A percentile compares a stretch with the other conserved stretches of the same genome.
phyloP scores from a whole-genome alignment of 2,113 vertebrate species.

The Spea multiplicata region DNA sequence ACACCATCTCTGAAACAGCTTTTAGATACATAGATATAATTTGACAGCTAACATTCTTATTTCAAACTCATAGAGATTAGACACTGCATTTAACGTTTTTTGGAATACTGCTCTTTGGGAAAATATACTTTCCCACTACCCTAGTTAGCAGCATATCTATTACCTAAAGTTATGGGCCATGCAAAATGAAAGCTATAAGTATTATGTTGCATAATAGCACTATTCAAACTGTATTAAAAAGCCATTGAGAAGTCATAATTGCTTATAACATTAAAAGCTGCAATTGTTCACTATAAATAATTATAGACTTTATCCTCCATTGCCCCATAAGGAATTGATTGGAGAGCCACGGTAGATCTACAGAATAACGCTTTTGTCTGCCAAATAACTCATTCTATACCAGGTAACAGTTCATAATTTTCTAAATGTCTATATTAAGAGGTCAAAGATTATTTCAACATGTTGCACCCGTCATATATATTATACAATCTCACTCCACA shows the following conservation, averaged over 20 bases:
- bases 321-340: constrained; percentile 26
- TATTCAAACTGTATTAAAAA: constrained; percentile 28
- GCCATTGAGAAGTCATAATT: constrained; percentile 29
- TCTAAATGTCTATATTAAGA: constrained; percentile 30
- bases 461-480: constrained; percentile 29
- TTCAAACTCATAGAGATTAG: no score
- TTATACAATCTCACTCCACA: constrained; percentile 10
- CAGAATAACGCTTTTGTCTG: constrained; percentile 17
- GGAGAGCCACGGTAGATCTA: constrained; percentile 12
- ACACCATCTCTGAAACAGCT: no score
- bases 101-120: constrained; percentile 12
- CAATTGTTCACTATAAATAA: constrained; percentile 37
- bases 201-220: constrained; percentile 28
- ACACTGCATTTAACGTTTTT: neutral
- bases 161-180: constrained; percentile 35
- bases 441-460: constrained; percentile 37
- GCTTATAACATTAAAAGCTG: constrained; percentile 25
- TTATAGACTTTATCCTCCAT: constrained; percentile 32
- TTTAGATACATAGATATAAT: no score
- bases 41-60: no score
- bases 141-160: constrained; percentile 19
- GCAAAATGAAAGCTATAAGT: constrained; percentile 40
- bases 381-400: constrained; percentile 35
- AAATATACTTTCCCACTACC: neutral
- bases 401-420: constrained; percentile 31